Percentiles rank a stretch among this genome's conserved stretches.
Evolutionary conservation across 2,113 vertebrate species (phyloP).

Genomic region (Crotalus helleri): DNA sequence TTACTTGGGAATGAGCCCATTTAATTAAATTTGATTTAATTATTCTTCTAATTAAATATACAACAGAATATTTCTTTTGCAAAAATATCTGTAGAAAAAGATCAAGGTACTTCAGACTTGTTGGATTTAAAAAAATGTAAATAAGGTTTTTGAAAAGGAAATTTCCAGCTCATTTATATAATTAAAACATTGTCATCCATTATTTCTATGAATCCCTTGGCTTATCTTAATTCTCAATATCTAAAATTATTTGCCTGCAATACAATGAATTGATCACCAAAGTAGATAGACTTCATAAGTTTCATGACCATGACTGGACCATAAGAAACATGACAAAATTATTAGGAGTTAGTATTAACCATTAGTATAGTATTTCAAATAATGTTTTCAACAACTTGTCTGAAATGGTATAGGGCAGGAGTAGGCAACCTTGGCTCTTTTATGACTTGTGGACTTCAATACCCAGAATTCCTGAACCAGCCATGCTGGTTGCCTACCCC

Average conservation of each 20-base stretch:
- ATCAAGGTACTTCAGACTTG: not conserved
- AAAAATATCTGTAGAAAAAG: not conserved
- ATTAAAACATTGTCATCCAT: not conserved
- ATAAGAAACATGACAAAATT: not conserved
- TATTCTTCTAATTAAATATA: not conserved
- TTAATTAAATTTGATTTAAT: not conserved
- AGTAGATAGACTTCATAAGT: not conserved
- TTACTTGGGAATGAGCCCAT: not conserved
- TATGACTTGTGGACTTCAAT: too few species aligned
- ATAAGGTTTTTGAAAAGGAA: too few species aligned
- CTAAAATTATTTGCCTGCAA: not conserved
- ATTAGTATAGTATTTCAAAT: not conserved
- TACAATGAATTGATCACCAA: not conserved
- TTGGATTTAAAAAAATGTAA: not conserved
- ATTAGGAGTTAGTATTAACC: not conserved
- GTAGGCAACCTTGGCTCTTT: too few species aligned
- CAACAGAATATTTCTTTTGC: not conserved
- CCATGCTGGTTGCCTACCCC: too few species aligned
- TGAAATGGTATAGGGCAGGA: too few species aligned
- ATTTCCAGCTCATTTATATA: not conserved
- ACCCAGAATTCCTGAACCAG: too few species aligned
- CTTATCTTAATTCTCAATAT: not conserved
- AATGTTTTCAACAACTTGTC: not conserved
- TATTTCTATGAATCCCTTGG: not conserved
- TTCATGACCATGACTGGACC: not conserved